Conservation (phyloP, 2,888 invertebrate species). For the Drosophila birchii region DNA sequence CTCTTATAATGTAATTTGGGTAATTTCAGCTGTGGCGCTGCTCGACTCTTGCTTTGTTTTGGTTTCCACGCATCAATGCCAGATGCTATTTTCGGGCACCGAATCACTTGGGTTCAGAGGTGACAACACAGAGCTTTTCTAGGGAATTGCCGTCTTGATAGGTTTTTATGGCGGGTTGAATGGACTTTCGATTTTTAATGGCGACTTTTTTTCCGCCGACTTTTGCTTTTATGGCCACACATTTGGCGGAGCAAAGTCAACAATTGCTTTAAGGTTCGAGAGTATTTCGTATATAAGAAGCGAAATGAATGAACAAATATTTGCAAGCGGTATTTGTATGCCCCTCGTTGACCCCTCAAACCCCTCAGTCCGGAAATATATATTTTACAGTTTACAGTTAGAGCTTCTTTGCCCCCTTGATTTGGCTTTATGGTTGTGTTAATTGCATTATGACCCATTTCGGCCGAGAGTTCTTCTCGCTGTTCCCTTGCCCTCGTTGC, state of each 20-base stretch:
- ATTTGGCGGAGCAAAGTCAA: conserved; percentile 63
- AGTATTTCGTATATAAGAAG: conserved; percentile 16
- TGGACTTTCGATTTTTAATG: conserved; percentile 66
- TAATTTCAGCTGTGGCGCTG: conserved; percentile 31
- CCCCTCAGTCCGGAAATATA: conserved; percentile 38
- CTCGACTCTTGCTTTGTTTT: conserved; percentile 15
- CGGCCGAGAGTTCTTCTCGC: conserved; percentile 39
- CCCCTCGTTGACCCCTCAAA: conserved; percentile 6
- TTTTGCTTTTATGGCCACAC: conserved; percentile 56
- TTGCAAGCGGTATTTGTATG: conserved; percentile 58
- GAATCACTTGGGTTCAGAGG: conserved; percentile 52
- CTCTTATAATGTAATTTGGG: conserved; percentile 68
- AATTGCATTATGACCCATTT: conserved; percentile 75
- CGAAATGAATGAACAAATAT: conserved; percentile 56
- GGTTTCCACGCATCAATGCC: conserved; percentile 71
- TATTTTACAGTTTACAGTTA: conserved; percentile 62
- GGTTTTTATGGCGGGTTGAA: conserved; percentile 58
- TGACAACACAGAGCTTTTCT: conserved; percentile 36
- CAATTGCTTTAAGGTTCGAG: conserved; percentile 52
- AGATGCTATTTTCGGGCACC: conserved; percentile 61
- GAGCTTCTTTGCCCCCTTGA: conserved; percentile 56
- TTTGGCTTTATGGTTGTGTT: conserved; percentile 63
- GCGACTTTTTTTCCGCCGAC: conserved; percentile 17
- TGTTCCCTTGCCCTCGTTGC: conserved; percentile 21
- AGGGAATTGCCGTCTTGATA: conserved; percentile 6